Base-by-base conservation (phyloP, 1,140 invertebrate genomes). In the Caenorhabditis remanei region DNA sequence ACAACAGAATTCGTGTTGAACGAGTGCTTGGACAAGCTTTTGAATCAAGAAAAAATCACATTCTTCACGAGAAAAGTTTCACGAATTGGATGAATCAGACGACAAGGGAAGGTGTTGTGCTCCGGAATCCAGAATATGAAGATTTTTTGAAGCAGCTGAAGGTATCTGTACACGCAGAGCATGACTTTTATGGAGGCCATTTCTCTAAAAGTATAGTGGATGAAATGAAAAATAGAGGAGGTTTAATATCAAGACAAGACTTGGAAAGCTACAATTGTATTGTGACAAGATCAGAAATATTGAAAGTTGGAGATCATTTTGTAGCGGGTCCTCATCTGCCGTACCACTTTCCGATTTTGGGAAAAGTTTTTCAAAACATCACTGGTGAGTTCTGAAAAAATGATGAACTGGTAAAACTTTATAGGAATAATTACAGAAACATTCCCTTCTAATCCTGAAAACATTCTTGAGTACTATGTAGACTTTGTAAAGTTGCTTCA, bases 161-260 rank as follows among this genome's bases (percentile, higher is more conserved):
- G 8, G 71, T 53, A 40, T 50, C 71, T 5, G 71, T 50, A 6
- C 71, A 79, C 14, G 71, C 71, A 8, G 71, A 79, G 11, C 71
- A 79, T 24, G 71, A 79, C 24, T 79, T 79, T n/a, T 79, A 79
- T 79, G 71, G 71, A 24, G 71, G 71, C 1, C 43, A 50, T 5
- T 79, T 79, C 24, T 48, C 46, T 1, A 79, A 79, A 14, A 50
- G 4, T 24, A 79, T 79, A 19, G 71, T 79, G 6, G 71, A 79
- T 43, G 71, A 79, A n/a, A 79, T 79, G 71, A 79, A 79, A 24
- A 79, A n/a, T 21, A 43, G 71, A 32, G 71, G 71, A 79, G 71
- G 71, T 5, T 11, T 79, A 11, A 79, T 79, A 24, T 79, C 71
- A 9, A 79, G 71, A 43, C 43, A 79, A n/a, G 71, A 79, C 19